Evolutionary conservation across 2,888 invertebrate species (phyloP), one percentile per base, ranked within the genome.

Genomic region (Dicyrtoma fusca): DNA sequence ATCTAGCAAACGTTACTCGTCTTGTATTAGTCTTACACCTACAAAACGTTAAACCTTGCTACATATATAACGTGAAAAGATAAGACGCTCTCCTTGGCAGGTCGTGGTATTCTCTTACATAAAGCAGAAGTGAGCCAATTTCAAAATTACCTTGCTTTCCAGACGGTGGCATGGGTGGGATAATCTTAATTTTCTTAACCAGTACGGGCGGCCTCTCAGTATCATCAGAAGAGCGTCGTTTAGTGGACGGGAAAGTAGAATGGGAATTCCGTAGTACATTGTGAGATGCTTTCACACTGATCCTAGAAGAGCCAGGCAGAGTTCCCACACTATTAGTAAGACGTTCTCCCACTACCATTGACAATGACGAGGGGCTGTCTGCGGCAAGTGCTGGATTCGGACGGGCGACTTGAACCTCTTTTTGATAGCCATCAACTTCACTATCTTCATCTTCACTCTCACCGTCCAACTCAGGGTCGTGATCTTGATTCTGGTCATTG

Each of bases 171-270:
- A 69, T 61, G 17, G 71, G 75, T 53, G 75, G 70, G 25, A 59
- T 66, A 42, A 75, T 75, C 61, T 74, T 71, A 23, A 75, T 72
- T 61, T 74, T 73, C 51, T 75, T 75, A 1, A 68, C 42, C 13
- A 65, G 64, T 3, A 72, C 63, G 17, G 72, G 70, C 11, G 66
- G 64, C 57, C 68, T 66, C 1, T 45, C 34, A n/a, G 34, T 59
- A 23, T 23, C 19, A 53, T 63, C 66, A 6, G 63, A 53, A 10
- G 10, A 34, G 44, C 57, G 66, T 57, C 66, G 34, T 57, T 68
- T 66, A 1, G 53, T 55, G 55, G 66, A 66, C n/a, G 66, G 51
- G 11, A 55, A 66, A 14, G 66, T 19, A 55, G 53, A 57, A 25
- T 55, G 53, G 42, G 61, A 61, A 25, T 55, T 66, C 25, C 55